Evolutionary conservation across 1,140 invertebrate species (phyloP), one percentile per base, ranked within the genome.

Genomic region (Apis cerana): DNA sequence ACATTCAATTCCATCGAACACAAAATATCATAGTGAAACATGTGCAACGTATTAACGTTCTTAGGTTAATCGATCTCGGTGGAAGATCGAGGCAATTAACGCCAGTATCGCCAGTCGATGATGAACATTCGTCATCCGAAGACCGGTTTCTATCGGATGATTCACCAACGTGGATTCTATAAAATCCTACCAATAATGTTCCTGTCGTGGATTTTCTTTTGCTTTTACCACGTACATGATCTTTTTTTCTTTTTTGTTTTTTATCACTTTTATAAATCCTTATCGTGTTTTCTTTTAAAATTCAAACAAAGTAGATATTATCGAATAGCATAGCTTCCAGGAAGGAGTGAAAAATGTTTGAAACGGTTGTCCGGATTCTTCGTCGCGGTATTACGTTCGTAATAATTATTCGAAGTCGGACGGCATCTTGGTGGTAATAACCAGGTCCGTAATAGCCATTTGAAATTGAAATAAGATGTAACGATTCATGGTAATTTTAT

Each of bases 331-430:
- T 11, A n/a, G 8, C 75, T 85, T 59, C 21, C 33, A 43, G 43
- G n/a, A 21, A 77, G 21, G 11, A n/a, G 7, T 77, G n/a, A 50
- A 33, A 67, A 33, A 67, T 56, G 19, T 65, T 13, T 56, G 52
- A 59, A 70, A 75, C 58, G 71, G 58, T 68, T 48, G 48, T 52
- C 8, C 1, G 50, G 64, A 75, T 84, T 81, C 59, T 64, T 85
- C 19, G 68, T 54, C 70, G 52, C n/a, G 15, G 69, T 58, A 61
- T 86, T 80, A 65, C 52, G 43, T 72, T 78, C 56, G 59, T 65
- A 68, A 75, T 80, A 86, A 88, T 72, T 72, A 56, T 76, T 74
- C 52, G 56, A 33, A 85, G 50, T 72, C 62, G 48, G 48, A 21
- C 12, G 19, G 12, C 21, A 13, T 50, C 11, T 4, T 2, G 27